Evolutionary conservation across 2,888 invertebrate genomes (phyloP).

Genomic region (Malthinus flaveolus): DNA sequence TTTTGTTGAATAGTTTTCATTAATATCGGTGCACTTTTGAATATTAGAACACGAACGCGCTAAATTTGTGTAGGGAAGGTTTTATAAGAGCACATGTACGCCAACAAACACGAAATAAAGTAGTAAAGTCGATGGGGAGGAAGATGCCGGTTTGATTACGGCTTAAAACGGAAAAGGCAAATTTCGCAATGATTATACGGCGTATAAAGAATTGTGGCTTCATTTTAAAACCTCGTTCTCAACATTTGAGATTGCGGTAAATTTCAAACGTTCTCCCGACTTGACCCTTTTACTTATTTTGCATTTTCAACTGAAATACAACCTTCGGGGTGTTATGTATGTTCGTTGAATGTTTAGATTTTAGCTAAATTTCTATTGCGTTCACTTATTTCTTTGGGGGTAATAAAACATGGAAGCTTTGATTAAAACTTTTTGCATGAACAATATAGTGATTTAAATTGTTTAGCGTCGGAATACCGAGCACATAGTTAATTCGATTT

Average conservation of each 20-base stretch:
- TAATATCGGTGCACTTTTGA: slow-evolving; percentile 4
- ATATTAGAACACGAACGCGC: not conserved
- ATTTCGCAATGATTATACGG: slow-evolving; percentile 22
- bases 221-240: slow-evolving; percentile 17
- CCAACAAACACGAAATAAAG: too few relatives aligned
- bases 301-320: too few relatives aligned
- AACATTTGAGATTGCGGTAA: slow-evolving; percentile 12
- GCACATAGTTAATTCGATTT: slow-evolving; percentile 4
- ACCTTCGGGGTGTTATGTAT: slow-evolving; percentile 10
- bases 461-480: slow-evolving; percentile 12
- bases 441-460: slow-evolving; percentile 14
- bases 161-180: too few relatives aligned
- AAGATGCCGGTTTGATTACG: too few relatives aligned
- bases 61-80: too few relatives aligned
- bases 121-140: too few relatives aligned
- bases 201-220: slow-evolving; percentile 20
- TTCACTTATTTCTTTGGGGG: slow-evolving; percentile 1
- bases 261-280: too few relatives aligned
- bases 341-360: not conserved
- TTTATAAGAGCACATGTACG: too few relatives aligned
- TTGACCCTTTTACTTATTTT: too few relatives aligned
- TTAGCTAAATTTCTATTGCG: not conserved
- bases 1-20: slow-evolving; percentile 3
- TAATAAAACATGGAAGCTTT: slow-evolving; percentile 12
- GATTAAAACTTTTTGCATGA: slow-evolving; percentile 20